These are phyloP conservation scores for Pycnonotus jocosus DNA, from an alignment of 2,113 vertebrate genomes.

Conservation along the genomic window DNA sequence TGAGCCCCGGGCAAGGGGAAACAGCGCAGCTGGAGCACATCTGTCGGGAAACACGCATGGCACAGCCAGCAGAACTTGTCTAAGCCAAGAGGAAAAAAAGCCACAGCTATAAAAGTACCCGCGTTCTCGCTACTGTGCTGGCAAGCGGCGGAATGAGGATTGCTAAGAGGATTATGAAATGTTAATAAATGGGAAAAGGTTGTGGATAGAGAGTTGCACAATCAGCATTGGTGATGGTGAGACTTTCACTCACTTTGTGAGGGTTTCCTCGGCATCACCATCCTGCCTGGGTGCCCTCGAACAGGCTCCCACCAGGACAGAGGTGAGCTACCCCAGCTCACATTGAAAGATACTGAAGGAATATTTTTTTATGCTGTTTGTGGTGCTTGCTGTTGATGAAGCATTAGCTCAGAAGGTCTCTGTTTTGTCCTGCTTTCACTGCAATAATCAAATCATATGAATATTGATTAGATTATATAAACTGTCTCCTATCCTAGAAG, in stretches of 20 bases:
- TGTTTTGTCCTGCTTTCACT: not conserved
- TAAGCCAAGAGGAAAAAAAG: not conserved
- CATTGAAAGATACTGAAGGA: not conserved
- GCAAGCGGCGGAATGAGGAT: not conserved
- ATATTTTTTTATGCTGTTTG: not conserved
- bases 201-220: not conserved
- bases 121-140: fast-evolving
- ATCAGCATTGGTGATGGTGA: not conserved
- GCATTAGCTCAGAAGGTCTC: not conserved
- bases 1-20: fast-evolving
- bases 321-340: not conserved
- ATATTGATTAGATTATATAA: not conserved
- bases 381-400: not conserved
- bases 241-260: not conserved
- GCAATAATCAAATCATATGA: not conserved
- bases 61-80: not conserved
- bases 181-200: fast-evolving
- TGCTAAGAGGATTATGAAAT: fast-evolving
- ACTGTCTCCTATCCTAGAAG: not conserved
- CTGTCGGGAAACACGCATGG: not conserved
- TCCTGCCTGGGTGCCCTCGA: not conserved
- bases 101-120: fast-evolving
- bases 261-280: not conserved
- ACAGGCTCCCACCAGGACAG: not conserved
- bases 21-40: fast-evolving